Percentiles rank a stretch among this genome's conserved stretches.
These are phyloP conservation scores for Anser brachyrhynchus DNA, from an alignment of 2,113 vertebrate genomes.

Conservation along the genomic window DNA sequence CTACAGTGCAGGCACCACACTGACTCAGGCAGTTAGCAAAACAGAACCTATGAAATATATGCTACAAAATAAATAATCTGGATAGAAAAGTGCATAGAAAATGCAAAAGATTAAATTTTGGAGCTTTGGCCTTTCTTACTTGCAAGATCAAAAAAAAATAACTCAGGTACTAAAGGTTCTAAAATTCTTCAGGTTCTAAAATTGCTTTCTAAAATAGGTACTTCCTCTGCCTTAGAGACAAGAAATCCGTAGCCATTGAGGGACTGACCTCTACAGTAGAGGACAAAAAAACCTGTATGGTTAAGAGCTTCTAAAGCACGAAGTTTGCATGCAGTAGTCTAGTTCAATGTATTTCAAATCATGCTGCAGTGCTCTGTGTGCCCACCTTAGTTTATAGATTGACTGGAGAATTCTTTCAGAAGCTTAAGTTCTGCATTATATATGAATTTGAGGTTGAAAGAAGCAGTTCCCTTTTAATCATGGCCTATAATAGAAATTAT, in stretches of 20 bases:
- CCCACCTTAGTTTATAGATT: rapidly evolving
- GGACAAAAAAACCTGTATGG: background rate
- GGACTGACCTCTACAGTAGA: background rate
- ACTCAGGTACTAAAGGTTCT: too few relatives aligned
- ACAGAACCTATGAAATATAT: background rate
- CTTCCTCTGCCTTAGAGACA: background rate
- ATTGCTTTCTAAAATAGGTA: background rate
- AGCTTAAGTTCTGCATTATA: background rate
- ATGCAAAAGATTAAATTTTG: background rate
- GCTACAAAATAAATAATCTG: background rate
- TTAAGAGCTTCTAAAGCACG: background rate
- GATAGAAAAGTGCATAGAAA: background rate
- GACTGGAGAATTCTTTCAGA: background rate
- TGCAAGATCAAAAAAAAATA: background rate
- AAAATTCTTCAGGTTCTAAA: background rate
- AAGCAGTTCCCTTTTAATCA: background rate
- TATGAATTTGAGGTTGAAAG: background rate
- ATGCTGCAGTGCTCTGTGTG: background rate
- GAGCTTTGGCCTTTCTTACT: background rate
- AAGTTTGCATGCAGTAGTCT: rapidly evolving
- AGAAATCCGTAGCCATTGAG: background rate
- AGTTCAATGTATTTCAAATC: rapidly evolving
- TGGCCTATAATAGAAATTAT: background rate
- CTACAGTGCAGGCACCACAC: background rate
- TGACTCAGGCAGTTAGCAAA: background rate